phyloP scores from a whole-genome alignment of 2,113 vertebrate species.

The Dinomys branickii region DNA sequence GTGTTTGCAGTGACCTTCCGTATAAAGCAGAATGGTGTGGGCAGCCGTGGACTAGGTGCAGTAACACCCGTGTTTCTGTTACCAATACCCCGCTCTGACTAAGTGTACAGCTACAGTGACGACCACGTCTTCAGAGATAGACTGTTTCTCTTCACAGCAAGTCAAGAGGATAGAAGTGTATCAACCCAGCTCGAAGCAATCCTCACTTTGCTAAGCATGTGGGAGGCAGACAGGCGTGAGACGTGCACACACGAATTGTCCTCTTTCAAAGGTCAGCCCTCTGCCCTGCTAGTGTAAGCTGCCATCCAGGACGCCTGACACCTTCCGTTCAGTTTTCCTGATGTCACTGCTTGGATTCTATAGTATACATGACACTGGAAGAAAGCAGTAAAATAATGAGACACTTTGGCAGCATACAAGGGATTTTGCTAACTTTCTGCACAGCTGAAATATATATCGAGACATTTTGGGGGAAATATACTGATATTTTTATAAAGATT shows the following conservation, averaged over 20 bases:
- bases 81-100: conserved; percentile 23
- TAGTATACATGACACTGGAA: conserved; percentile 61
- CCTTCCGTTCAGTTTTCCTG: conserved; percentile 56
- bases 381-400: conserved; percentile 22
- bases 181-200: conserved; percentile 65
- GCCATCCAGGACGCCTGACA: neutral
- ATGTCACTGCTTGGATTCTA: conserved; percentile 1
- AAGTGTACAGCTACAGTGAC: conserved; percentile 53
- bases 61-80: neutral
- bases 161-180: conserved; percentile 53
- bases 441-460: neutral
- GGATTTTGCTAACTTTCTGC: neutral
- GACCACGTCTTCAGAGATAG: conserved; percentile 28
- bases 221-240: conserved; percentile 72
- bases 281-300: conserved; percentile 5
- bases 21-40: neutral
- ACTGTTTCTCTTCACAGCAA: conserved; percentile 27
- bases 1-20: conserved; percentile 54
- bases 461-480: neutral
- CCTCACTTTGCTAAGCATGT: conserved; percentile 62
- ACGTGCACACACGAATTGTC: conserved; percentile 31
- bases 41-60: neutral
- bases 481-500: neutral
- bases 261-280: conserved; percentile 69
- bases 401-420: neutral